phyloP scores from a whole-genome alignment of 2,797 vertebrate species.

The Thaleichthys pacificus region DNA sequence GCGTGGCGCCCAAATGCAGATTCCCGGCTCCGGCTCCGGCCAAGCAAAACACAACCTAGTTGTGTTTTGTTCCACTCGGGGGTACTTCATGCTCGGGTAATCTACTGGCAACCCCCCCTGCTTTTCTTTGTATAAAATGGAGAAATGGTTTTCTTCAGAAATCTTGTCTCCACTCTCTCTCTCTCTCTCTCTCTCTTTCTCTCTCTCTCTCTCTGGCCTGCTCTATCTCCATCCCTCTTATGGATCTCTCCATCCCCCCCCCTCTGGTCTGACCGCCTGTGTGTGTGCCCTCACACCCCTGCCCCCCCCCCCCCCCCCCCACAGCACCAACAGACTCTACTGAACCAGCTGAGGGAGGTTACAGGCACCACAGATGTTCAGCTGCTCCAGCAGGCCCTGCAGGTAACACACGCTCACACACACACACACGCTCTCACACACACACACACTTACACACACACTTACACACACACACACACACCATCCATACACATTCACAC shows the following conservation, averaged over 20 bases:
- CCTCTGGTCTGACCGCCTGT: not conserved
- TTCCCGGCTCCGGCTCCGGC: too few relatives aligned
- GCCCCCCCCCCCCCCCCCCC: constrained; percentile 4
- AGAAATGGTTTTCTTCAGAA: too few relatives aligned
- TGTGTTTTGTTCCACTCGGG: too few relatives aligned
- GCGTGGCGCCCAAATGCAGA: too few relatives aligned
- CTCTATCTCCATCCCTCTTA: not conserved
- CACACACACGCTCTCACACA: constrained; percentile 12
- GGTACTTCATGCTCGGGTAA: too few relatives aligned
- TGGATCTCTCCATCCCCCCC: not conserved
- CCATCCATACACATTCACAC: not conserved
- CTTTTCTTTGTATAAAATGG: too few relatives aligned
- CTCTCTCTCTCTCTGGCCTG: too few relatives aligned
- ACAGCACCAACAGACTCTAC: constrained; percentile 95
- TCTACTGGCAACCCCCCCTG: too few relatives aligned
- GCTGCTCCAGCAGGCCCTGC: constrained; percentile 94
- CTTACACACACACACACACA: not conserved
- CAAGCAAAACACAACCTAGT: too few relatives aligned
- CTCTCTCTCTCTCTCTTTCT: too few relatives aligned
- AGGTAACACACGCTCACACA: constrained; percentile 73
- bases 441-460: not conserved
- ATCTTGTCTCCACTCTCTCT: too few relatives aligned
- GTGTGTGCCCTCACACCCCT: not conserved
- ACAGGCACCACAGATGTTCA: constrained; percentile 96
- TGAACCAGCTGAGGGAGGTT: constrained; percentile 97